Evolutionary conservation across 2,113 vertebrate species (phyloP).

Genomic region (Zapornia atra): DNA sequence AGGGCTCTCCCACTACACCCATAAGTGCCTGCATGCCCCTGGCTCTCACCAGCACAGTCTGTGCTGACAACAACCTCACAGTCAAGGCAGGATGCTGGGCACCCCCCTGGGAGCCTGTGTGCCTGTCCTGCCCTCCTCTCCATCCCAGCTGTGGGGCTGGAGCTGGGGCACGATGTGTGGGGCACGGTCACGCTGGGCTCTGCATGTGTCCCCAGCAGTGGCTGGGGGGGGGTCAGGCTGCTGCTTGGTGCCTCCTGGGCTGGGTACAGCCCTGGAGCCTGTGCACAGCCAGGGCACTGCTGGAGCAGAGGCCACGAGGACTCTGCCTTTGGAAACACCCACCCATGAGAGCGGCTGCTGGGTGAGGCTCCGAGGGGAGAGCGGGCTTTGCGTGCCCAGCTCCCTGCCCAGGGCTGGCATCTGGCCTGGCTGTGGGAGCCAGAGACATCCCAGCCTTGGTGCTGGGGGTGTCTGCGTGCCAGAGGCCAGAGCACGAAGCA

Average conservation of each 20-base stretch:
- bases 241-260: not conserved
- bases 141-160: fast-evolving
- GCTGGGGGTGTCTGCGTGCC: not conserved
- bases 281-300: not conserved
- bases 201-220: fast-evolving
- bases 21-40: not conserved
- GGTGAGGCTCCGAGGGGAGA: not conserved
- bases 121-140: fast-evolving
- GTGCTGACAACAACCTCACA: not conserved
- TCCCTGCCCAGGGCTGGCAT: not conserved
- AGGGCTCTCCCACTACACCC: not conserved
- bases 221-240: not conserved
- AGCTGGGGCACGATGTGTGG: fast-evolving
- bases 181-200: fast-evolving
- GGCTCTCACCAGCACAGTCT: not conserved
- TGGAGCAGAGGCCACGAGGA: not conserved
- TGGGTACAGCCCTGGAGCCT: not conserved
- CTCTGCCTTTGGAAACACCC: not conserved
- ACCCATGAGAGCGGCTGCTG: fast-evolving
- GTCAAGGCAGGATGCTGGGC: not conserved
- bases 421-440: not conserved
- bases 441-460: fast-evolving
- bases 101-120: not conserved
- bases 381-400: not conserved
- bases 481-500: not conserved